Evolutionary conservation across 2,797 vertebrate species (phyloP).

Genomic region (Poecilia wingei): DNA sequence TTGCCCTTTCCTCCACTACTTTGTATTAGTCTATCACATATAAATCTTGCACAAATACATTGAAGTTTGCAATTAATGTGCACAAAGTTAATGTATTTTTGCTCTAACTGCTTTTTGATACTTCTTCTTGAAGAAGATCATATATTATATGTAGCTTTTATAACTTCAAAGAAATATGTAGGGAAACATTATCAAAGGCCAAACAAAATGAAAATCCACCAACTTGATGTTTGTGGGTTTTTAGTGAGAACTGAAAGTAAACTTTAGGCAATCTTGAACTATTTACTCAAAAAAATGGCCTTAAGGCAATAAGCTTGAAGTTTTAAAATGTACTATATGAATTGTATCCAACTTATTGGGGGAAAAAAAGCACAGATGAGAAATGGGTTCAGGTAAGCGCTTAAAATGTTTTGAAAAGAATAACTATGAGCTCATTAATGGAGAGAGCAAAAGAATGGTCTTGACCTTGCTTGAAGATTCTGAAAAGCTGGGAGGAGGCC

Average conservation of each 20-base stretch:
- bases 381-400: constrained; percentile 1
- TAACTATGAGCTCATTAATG: background rate
- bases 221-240: background rate
- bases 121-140: background rate
- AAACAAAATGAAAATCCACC: background rate
- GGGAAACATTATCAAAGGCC: background rate
- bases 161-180: background rate
- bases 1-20: background rate
- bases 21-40: background rate
- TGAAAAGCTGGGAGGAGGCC: constrained; percentile 49
- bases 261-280: background rate
- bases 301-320: background rate
- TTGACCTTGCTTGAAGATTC: constrained; percentile 45
- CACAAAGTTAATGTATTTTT: background rate
- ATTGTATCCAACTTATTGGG: constrained; percentile 2
- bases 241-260: background rate
- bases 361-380: background rate
- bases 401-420: background rate
- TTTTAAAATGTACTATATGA: background rate
- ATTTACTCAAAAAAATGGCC: background rate
- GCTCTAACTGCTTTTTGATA: background rate
- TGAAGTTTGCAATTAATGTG: background rate
- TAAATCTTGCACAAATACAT: background rate
- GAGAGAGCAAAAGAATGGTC: constrained; percentile 19
- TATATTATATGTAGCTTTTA: background rate